These are phyloP conservation scores for Mellivora capensis DNA, from an alignment of 2,113 vertebrate genomes.

Conservation along the genomic window DNA sequence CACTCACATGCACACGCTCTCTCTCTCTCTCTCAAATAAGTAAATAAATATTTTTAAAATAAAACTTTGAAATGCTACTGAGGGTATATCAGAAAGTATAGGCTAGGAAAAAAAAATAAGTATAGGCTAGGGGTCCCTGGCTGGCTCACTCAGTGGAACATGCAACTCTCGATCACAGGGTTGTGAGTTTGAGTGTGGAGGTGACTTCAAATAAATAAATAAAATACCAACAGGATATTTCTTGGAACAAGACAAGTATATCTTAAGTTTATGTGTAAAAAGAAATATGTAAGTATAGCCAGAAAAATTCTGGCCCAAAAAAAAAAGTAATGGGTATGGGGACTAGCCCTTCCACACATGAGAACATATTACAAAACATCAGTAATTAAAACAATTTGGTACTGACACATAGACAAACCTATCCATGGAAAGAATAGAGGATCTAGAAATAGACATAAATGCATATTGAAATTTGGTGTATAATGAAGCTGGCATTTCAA, in stretches of 20 bases:
- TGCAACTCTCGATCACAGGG: not conserved
- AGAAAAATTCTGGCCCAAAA: not conserved
- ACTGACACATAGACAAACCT: not conserved
- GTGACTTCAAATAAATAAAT: not conserved
- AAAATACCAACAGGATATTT: not conserved
- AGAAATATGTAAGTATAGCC: not conserved
- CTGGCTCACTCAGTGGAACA: not conserved
- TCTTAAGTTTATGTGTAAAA: not conserved
- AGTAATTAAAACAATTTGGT: constrained; percentile 16
- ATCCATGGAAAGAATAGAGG: not conserved
- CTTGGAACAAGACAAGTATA: not conserved
- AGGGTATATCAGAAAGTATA: not conserved
- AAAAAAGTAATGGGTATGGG: not conserved
- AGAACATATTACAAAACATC: not conserved
- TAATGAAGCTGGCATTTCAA: constrained; percentile 16
- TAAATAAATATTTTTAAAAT: not conserved
- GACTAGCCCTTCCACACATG: not conserved
- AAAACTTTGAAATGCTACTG: not conserved
- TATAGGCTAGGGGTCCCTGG: not conserved
- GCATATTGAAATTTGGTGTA: not conserved
- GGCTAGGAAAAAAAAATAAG: not conserved
- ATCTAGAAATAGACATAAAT: not conserved
- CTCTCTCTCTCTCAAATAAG: not conserved
- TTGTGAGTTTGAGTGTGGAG: not conserved
- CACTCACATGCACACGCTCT: too few relatives aligned